phyloP scores from a whole-genome alignment of 2,888 invertebrate species.

The Steinernema hermaphroditum region DNA sequence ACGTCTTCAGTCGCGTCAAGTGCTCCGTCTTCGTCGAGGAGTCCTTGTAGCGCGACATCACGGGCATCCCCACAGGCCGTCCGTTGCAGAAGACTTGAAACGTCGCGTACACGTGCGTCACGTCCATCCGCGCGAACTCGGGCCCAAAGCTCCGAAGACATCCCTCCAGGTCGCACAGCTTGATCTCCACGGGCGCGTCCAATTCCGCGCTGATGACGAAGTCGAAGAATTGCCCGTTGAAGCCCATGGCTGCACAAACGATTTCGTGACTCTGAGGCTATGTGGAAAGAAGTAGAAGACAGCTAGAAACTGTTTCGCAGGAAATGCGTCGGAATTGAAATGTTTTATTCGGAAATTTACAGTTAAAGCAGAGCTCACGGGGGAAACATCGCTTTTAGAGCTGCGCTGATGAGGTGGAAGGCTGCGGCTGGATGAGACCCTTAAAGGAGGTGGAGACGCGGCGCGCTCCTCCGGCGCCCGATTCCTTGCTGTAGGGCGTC shows the following conservation, averaged over 20 bases:
- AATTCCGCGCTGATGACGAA: constrained; percentile 42
- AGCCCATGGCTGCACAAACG: background rate
- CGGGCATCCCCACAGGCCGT: constrained; percentile 53
- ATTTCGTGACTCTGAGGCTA: too few species aligned
- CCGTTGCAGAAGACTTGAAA: constrained; percentile 56
- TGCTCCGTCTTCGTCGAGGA: constrained; percentile 36
- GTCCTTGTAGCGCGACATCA: constrained; percentile 53
- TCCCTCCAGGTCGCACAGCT: constrained; percentile 42
- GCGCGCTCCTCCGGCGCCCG: background rate
- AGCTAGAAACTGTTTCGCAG: too few species aligned
- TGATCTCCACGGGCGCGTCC: constrained; percentile 40
- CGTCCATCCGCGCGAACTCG: constrained; percentile 37
- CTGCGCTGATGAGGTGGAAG: background rate
- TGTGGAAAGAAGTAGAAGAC: too few species aligned
- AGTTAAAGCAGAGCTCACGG: too few species aligned
- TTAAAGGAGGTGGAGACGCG: constrained; percentile 19
- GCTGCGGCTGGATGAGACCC: background rate
- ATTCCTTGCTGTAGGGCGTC: background rate
- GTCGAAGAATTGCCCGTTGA: constrained; percentile 35
- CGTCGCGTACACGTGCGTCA: constrained; percentile 16
- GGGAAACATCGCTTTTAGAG: background rate
- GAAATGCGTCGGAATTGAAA: too few species aligned
- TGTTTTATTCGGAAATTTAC: too few species aligned
- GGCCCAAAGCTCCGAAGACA: constrained; percentile 31
- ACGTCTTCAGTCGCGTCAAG: constrained; percentile 48